Evolutionary conservation across 2,888 invertebrate species (phyloP).

Genomic region (Melipona bicolor): DNA sequence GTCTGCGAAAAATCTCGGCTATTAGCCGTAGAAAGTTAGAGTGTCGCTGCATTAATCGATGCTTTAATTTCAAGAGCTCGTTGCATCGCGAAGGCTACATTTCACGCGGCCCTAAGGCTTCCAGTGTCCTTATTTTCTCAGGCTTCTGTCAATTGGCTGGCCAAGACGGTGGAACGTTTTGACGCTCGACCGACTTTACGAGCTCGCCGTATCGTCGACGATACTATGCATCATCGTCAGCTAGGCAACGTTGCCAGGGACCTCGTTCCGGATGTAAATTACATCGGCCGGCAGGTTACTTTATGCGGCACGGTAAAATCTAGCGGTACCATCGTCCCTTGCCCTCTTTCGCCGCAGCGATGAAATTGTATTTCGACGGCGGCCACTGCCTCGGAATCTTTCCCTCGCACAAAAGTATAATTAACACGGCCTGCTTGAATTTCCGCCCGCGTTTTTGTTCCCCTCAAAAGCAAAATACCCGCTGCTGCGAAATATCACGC

Average conservation of each 20-base stretch:
- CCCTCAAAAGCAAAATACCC: background rate
- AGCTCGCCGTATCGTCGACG: background rate
- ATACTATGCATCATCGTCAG: background rate
- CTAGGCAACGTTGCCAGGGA: background rate
- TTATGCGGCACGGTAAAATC: constrained; percentile 41
- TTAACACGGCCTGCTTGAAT: background rate
- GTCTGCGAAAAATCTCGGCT: background rate
- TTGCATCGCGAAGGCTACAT: background rate
- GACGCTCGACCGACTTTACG: constrained; percentile 9
- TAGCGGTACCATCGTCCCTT: constrained; percentile 8
- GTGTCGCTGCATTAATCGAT: constrained; percentile 1
- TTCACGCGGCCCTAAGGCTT: background rate
- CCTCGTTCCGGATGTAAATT: constrained; percentile 48
- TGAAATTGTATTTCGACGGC: constrained; percentile 21
- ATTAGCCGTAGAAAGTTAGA: background rate
- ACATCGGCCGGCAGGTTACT: constrained; percentile 10
- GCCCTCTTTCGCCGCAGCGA: background rate
- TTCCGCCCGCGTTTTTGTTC: background rate
- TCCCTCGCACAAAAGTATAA: constrained; percentile 6
- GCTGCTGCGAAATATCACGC: background rate
- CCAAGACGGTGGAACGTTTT: background rate
- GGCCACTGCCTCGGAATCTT: constrained; percentile 1
- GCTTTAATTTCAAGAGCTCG: constrained; percentile 6
- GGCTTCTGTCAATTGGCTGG: background rate
- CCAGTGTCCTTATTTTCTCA: background rate